A percentile compares a stretch with the other conserved stretches of the same genome.
Conservation (phyloP, 30 jellyfish, hydroid and myxozoan genomes). For the Cassiopea xamachana region DNA sequence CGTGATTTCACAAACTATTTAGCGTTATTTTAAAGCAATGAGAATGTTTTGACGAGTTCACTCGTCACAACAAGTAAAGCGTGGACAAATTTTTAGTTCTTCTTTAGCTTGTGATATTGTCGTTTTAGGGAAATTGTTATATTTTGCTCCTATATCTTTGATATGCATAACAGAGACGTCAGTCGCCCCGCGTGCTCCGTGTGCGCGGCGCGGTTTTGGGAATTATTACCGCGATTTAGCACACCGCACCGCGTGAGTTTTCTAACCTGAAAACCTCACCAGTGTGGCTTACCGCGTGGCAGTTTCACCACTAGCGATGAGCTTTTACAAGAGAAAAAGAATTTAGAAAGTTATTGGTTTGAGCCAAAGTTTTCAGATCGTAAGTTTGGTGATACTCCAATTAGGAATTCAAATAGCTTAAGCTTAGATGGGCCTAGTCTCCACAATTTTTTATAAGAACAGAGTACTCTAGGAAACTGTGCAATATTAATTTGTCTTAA, state of each 20-base stretch:
- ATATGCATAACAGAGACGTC: not conserved
- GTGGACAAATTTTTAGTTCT: too few relatives aligned
- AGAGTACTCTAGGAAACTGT: too few relatives aligned
- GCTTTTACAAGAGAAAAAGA: not conserved
- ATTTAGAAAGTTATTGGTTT: not conserved
- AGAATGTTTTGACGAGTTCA: too few relatives aligned
- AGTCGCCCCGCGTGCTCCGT: not conserved
- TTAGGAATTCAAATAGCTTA: not conserved
- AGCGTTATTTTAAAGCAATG: too few relatives aligned
- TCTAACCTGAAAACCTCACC: not conserved
- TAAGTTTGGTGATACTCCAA: not conserved
- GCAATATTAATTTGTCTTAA: too few relatives aligned
- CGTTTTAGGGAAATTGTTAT: too few relatives aligned
- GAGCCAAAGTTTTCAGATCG: not conserved
- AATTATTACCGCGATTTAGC: not conserved
- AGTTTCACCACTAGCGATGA: not conserved
- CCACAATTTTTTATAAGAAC: too few relatives aligned
- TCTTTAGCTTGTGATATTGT: too few relatives aligned
- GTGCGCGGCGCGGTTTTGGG: not conserved
- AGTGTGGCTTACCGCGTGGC: not conserved
- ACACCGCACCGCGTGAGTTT: not conserved
- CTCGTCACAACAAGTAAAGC: too few relatives aligned
- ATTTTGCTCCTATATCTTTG: too few relatives aligned
- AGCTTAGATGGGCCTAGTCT: not conserved
- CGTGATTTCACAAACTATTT: too few relatives aligned